Evolutionary conservation across 2,888 invertebrate species (phyloP), one percentile per base, ranked within the genome.

Genomic region (Epinotia bilunana): DNA sequence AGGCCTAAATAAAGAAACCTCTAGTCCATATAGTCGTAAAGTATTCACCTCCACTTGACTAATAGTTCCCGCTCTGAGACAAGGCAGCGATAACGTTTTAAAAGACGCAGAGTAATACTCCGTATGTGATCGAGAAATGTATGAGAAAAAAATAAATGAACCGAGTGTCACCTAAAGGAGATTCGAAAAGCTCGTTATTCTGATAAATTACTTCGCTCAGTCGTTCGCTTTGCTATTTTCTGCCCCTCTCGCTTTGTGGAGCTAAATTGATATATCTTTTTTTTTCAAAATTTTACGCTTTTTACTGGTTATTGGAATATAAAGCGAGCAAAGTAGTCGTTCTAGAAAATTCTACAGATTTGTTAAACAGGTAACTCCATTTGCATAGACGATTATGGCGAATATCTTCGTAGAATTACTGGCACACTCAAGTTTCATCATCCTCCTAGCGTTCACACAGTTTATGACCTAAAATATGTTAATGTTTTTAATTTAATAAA

Each of bases 101-200:
- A 90, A 87, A 82, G 84, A 86, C 87, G 83, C 87, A 90, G 90
- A 91, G 86, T 90, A 90, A 91, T 89, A 87, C 86, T 58, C 63
- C 39, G 72, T 89, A 90, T 90, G 91, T 91, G 92, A 92, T 91
- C 88, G 90, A 89, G 87, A 86, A 91, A 90, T 86, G 91, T 91
- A 90, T 92, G 90, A 92, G 91, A 91, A 90, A 92, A 90, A 91
- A 90, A 92, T 90, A 92, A 92, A 92, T 92, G 92, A 91, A 91
- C 90, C 89, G 83, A 86, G 87, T 88, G 91, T 90, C 92, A 90
- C 91, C 88, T 85, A 90, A 88, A 89, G 86, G 90, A 91, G 91
- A 91, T 92, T 91, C 89, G 88, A 87, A 88, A 91, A 90, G 88
- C 90, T 92, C 92, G 88, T 93, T 92, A 91, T 90, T 87, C 91